A percentile compares a stretch with the other conserved stretches of the same genome.
These are phyloP conservation scores for Caerostris extrusa DNA, from an alignment of 1,140 invertebrate genomes.

Conservation along the genomic window DNA sequence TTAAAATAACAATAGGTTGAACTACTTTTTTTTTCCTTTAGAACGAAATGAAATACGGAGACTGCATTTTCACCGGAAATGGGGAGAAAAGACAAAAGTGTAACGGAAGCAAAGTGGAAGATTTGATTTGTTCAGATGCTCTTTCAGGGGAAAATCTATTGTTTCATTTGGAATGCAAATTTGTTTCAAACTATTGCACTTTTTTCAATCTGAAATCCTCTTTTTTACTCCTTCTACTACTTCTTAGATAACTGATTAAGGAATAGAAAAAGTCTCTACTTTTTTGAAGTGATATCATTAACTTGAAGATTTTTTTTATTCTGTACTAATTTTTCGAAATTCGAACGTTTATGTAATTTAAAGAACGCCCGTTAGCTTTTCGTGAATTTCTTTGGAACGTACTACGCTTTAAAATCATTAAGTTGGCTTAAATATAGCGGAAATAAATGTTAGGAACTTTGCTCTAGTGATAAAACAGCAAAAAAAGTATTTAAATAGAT, in stretches of 20 bases:
- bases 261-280: not conserved
- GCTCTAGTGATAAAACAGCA: too few species aligned
- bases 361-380: not conserved
- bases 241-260: not conserved
- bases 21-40: not conserved
- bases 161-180: not conserved
- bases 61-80: not conserved
- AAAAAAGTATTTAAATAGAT: too few species aligned
- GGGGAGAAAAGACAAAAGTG: not conserved
- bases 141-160: not conserved
- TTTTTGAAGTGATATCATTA: not conserved
- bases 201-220: not conserved
- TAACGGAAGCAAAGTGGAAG: not conserved
- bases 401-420: too few species aligned
- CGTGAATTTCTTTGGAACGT: not conserved
- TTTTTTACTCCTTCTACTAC: not conserved
- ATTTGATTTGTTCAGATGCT: not conserved
- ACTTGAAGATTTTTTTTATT: not conserved
- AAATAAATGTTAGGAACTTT: too few species aligned
- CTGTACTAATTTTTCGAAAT: not conserved
- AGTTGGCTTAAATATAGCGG: too few species aligned
- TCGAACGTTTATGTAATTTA: not conserved
- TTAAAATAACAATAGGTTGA: not conserved
- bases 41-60: not conserved
- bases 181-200: not conserved